These are phyloP conservation scores for Aphelenchoides besseyi DNA, from an alignment of 1,140 invertebrate species.

Conservation along the genomic window DNA sequence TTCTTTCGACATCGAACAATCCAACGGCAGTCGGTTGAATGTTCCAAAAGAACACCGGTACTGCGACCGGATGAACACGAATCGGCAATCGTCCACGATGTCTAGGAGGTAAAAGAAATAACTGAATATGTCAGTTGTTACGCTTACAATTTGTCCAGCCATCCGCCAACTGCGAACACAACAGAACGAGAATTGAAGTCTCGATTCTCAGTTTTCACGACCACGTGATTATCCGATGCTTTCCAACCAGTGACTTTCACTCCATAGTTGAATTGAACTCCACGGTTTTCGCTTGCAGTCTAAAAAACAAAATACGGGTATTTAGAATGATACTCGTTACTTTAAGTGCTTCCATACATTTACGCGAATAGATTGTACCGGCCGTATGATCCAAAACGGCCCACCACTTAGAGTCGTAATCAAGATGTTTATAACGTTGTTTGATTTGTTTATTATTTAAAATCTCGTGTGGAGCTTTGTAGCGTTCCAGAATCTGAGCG, in stretches of 20 bases:
- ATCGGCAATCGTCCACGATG: conserved; percentile 24
- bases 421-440: conserved; percentile 40
- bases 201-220: neutral
- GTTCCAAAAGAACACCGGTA: conserved; percentile 49
- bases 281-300: neutral
- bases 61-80: conserved; percentile 24
- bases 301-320: neutral
- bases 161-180: conserved; percentile 45
- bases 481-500: conserved; percentile 28
- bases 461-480: conserved; percentile 22
- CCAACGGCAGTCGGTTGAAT: conserved; percentile 23
- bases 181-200: conserved; percentile 12
- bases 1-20: conserved; percentile 31
- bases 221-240: neutral
- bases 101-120: too few species aligned
- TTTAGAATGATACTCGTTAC: conserved; percentile 21
- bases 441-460: conserved; percentile 22
- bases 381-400: conserved; percentile 41
- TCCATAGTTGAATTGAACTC: conserved; percentile 4
- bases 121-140: too few species aligned
- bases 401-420: conserved; percentile 40
- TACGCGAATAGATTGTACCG: conserved; percentile 41
- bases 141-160: conserved; percentile 42
- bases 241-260: conserved; percentile 3
- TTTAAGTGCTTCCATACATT: conserved; percentile 38